Base-by-base conservation (phyloP, 2,797 vertebrate genomes). In the Muscicapa striata region DNA sequence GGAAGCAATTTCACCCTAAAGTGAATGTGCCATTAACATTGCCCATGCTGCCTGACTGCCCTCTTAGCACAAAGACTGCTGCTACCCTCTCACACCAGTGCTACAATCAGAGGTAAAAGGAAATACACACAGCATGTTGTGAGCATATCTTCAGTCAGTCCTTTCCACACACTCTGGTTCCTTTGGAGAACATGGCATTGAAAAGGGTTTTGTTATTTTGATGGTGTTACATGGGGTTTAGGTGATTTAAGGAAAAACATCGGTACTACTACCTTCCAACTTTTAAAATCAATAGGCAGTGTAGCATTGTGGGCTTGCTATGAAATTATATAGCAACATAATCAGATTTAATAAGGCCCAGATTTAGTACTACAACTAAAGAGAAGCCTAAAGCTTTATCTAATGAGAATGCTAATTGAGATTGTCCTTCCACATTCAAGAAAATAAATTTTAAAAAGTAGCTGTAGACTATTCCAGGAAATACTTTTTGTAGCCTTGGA, bases 31-130 rank as follows among this genome's bases (percentile, higher is more conserved):
- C 19, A 4, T 36, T 27, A 61, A 9, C 27, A 11, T 38, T 59
- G 29, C 18, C 55, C 26, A 0, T 7, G 9, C n/a, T 20, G 3
- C 24, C 57, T 61, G 43, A 51, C 41, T 63, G 30, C 21, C 19
- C 21, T 32, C 51, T 21, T 41, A 49, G 49, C 46, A 29, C 11
- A 10, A 36, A n/a, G 21, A 8, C 23, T 64, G 29, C 16, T 68
- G 45, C 38, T 7, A 3, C 5, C 9, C 8, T 19, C 68, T 76
- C 58, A 9, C 11, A 40, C 1, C 1, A 0, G 14, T 29, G 10
- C 32, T 64, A 12, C 41, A 21, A 27, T 24, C 62, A 38, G 34
- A 29, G 15, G 9, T 15, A 32, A 36, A 22, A 36, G 46, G 40
- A 30, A 30, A 20, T 4, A 14, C 4, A n/a, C 1, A 4, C 7